Conservation (phyloP, 2,797 vertebrate genomes). For the Morelia viridis region DNA sequence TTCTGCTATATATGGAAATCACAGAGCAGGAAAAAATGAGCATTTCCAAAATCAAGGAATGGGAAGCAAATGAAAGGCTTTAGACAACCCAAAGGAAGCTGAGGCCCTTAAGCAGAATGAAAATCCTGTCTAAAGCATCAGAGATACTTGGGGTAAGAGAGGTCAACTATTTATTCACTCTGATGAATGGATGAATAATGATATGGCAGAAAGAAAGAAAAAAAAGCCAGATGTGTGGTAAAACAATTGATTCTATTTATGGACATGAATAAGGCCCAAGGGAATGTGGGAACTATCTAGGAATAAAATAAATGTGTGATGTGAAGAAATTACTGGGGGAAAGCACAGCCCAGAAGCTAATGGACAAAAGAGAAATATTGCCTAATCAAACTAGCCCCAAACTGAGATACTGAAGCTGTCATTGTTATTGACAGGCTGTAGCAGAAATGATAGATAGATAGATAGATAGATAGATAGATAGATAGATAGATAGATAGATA, state of each 20-base stretch:
- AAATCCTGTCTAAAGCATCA: constrained; percentile 3
- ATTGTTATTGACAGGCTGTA: background rate
- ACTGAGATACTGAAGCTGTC: background rate
- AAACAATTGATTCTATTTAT: constrained; percentile 8
- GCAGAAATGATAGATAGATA: background rate
- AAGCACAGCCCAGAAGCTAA: background rate
- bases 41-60: background rate
- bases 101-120: background rate
- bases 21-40: background rate
- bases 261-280: background rate
- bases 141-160: background rate
- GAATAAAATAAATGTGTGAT: constrained; percentile 22
- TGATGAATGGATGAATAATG: constrained; percentile 1
- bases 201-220: background rate
- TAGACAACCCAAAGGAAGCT: background rate
- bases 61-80: background rate
- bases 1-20: constrained; percentile 1
- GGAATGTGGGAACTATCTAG: background rate
- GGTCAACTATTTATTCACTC: constrained; percentile 19
- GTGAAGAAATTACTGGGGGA: background rate
- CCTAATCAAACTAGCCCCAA: background rate
- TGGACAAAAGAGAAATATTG: background rate
- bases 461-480: no score
- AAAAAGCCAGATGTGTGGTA: background rate
- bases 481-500: no score